Evolutionary conservation across 2,113 vertebrate species (phyloP), one percentile per base, ranked within the genome.

Genomic region (Engystomops pustulosus): DNA sequence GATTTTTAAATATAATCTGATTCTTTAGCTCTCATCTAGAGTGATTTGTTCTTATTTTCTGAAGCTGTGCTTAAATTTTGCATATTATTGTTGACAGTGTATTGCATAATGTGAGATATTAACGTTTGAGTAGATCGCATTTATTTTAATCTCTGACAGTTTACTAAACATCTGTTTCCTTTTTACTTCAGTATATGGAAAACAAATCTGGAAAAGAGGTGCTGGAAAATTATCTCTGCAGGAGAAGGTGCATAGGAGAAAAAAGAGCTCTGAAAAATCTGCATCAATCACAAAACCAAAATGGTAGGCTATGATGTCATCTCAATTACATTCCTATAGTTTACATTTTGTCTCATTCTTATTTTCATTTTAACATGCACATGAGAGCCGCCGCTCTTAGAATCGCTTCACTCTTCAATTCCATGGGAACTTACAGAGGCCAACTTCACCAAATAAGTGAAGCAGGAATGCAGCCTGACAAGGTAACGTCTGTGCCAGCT

Each of bases 151-250:
- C 30, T 77, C 18, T 77, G 30, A 55, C 49, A 77, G 47, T 53
- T 77, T 36, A 55, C 18, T 32, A n/a, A 77, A 77, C 74, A 77
- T 77, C 74, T 77, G 74, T 27, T 72, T 72, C 60, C 74, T 36
- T 77, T 32, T 55, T 55, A 38, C n/a, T 12, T 65, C 27, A 17
- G 27, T 77, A 11, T 10, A 55, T 55, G 5, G 51, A 55, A 55
- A 55, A 55, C 47, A 51, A 77, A 34, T 34, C n/a, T 36, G 27
- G 32, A 55, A 53, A 18, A 77, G 41, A 27, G 38, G 30, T 62
- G 4, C 69, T 44, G 38, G 38, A 25, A 41, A 71, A 71, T 15
- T 11, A 44, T 34, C 10, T 12, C 9, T 47, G 68, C 17, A 44
- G 10, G n/a, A 10, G n/a, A 3, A 47, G n/a, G 23, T 20, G 32